Evolutionary conservation across 2,797 vertebrate genomes (phyloP).

Genomic region (Phoeniculus purpureus): DNA sequence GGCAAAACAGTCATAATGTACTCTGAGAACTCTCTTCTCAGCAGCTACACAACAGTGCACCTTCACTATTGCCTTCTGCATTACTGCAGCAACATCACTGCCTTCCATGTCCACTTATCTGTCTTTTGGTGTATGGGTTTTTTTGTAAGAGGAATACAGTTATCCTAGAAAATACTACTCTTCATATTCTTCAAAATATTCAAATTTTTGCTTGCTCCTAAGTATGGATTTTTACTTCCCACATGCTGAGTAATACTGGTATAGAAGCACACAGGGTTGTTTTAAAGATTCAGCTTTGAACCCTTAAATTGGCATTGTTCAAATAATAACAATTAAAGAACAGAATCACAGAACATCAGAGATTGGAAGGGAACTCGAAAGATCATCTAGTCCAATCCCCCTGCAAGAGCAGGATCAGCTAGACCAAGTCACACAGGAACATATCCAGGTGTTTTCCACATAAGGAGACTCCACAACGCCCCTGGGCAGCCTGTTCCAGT

Average conservation of each 20-base stretch:
- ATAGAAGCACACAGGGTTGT: not conserved
- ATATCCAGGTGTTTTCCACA: no score
- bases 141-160: not conserved
- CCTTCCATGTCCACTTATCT: not conserved
- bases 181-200: not conserved
- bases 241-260: not conserved
- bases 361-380: no score
- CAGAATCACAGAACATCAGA: no score
- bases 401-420: no score
- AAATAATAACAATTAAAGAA: not conserved
- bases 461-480: no score
- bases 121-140: not conserved
- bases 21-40: constrained; percentile 3
- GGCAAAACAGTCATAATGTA: not conserved
- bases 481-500: no score
- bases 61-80: not conserved
- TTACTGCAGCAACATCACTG: no score
- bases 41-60: not conserved
- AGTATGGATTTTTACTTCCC: not conserved
- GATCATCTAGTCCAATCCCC: no score
- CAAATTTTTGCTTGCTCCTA: not conserved
- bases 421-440: no score
- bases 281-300: not conserved
- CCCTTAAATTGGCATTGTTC: not conserved
- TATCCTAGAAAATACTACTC: not conserved